Percentiles rank a stretch among this genome's conserved stretches.
Evolutionary conservation across 2,888 invertebrate genomes (phyloP).

Genomic region (Apodemia zela): DNA sequence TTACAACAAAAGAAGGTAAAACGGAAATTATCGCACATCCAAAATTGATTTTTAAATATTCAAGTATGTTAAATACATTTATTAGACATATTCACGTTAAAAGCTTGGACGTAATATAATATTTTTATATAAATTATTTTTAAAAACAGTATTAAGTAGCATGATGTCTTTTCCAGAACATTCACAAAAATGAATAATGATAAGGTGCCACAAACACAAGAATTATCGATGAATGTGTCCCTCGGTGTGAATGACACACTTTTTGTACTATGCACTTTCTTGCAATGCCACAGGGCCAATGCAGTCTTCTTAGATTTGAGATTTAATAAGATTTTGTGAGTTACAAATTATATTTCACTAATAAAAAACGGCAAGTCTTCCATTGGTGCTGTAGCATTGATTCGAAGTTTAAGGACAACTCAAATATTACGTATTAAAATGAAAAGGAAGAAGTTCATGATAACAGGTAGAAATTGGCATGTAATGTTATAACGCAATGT

Average conservation of each 20-base stretch:
- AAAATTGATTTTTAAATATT: no score
- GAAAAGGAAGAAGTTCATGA: background rate
- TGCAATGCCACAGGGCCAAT: constrained; percentile 3
- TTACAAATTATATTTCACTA: background rate
- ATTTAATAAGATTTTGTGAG: background rate
- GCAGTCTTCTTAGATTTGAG: background rate
- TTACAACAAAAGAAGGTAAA: no score
- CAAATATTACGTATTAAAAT: background rate
- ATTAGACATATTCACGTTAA: constrained; percentile 1
- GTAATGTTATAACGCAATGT: background rate
- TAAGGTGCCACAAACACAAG: background rate
- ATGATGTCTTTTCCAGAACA: background rate
- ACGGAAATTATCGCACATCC: no score
- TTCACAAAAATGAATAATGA: constrained; percentile 7
- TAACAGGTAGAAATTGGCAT: constrained; percentile 24
- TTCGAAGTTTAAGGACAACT: background rate
- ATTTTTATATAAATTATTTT: background rate
- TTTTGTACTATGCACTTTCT: background rate
- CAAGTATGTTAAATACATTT: no score
- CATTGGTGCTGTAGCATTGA: background rate
- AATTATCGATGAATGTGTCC: background rate
- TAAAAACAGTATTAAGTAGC: background rate
- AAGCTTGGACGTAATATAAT: background rate
- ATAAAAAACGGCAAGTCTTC: background rate
- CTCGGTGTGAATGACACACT: background rate